Conservation (phyloP, 2,797 vertebrate species). For the Mus spretus region DNA sequence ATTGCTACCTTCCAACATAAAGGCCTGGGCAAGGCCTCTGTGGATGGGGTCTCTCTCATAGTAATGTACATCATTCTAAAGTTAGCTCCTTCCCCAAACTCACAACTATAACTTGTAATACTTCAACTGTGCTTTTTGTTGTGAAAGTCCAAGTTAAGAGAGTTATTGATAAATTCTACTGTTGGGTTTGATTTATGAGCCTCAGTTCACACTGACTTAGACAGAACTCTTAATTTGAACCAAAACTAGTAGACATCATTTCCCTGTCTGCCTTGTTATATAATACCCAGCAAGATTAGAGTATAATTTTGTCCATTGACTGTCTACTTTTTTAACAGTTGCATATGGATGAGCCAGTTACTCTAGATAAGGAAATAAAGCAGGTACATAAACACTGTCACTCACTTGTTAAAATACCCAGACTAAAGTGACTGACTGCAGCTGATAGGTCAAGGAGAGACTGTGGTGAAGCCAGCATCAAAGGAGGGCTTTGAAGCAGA, state of each 20-base stretch:
- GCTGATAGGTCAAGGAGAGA: background rate
- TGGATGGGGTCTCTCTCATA: background rate
- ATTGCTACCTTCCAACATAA: background rate
- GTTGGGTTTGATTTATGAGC: constrained; percentile 29
- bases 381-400: background rate
- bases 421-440: background rate
- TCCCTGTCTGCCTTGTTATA: background rate
- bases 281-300: background rate
- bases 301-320: background rate
- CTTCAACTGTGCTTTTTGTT: background rate
- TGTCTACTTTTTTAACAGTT: constrained; percentile 22
- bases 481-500: background rate
- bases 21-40: no score
- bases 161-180: constrained; percentile 9
- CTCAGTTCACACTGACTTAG: background rate
- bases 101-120: background rate
- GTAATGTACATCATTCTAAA: background rate
- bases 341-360: background rate
- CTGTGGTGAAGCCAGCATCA: background rate
- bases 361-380: background rate
- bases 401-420: background rate
- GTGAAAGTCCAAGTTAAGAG: background rate
- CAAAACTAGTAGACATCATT: constrained; percentile 25
- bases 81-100: background rate
- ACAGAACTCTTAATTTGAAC: constrained; percentile 38